Evolutionary conservation across 2,113 vertebrate species (phyloP), one percentile per base, ranked within the genome.

Genomic region (Gadus chalcogrammus): DNA sequence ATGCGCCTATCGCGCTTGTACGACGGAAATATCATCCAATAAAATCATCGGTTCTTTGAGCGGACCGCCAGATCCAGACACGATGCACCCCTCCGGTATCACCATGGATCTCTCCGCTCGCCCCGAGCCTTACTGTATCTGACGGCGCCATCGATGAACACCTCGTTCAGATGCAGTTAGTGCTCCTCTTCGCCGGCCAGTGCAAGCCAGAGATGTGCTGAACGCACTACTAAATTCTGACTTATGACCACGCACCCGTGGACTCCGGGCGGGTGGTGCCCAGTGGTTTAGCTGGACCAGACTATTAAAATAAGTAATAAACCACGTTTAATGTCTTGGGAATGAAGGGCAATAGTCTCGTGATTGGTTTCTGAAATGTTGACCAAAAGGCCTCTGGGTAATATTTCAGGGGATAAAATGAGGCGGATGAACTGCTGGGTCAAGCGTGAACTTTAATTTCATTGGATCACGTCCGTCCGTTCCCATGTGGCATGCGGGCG

Each of bases 141-240:
- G 90, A 88, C 88, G 87, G 83, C 76, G 86, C 86, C 88, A 87
- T 81, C 77, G 84, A 89, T 89, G 87, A 91, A 89, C 88, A 89
- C 68, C 20, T 89, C 87, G 89, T 90, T 89, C 86, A 76, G 84
- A 88, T 88, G 83, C 86, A 84, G 87, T 80, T 67, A 70, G 86
- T 80, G 77, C 79, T 75, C 70, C 75, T 70, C 72, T 65, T 82
- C 85, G 87, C 88, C 87, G 87, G 84, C 81, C 79, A 83, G 87
- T 86, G 81, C 74, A 73, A 79, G 76, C 78, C 68, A 35, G 31
- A 52, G 77, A 70, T 69, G 77, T 77, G 70, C 73, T 67, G 70
- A 76, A 79, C 64, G 78, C 77, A 76, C 66, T 75, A 71, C 72
- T 67, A 64, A 81, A 75, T 3, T 35, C 31, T 15, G 35, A 80